Evolutionary conservation across 2,797 vertebrate species (phyloP).

Genomic region (Alcedo quadribrachys): DNA sequence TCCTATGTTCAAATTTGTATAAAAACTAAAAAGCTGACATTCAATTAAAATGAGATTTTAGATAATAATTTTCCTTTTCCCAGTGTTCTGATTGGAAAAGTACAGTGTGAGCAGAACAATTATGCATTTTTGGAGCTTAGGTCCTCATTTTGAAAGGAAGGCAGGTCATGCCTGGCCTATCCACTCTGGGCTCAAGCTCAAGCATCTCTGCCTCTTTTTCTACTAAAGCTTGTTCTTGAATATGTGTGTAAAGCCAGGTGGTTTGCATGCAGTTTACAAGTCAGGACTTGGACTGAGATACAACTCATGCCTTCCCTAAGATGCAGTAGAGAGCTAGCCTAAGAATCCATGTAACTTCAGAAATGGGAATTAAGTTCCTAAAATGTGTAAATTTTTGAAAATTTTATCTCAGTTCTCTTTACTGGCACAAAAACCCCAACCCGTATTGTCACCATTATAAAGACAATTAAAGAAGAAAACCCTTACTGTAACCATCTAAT

Average conservation of each 20-base stretch:
- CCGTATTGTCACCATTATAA: not conserved
- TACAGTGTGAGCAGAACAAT: not conserved
- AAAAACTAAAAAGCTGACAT: not conserved
- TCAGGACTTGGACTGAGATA: not conserved
- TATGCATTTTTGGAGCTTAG: not conserved
- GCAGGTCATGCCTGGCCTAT: not conserved
- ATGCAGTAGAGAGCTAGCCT: not conserved
- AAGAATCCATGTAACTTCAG: not conserved
- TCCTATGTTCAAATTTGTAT: no score
- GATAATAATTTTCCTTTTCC: not conserved
- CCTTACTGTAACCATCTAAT: not conserved
- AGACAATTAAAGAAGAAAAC: not conserved
- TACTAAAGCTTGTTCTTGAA: not conserved
- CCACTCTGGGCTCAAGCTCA: not conserved
- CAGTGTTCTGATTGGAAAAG: not conserved
- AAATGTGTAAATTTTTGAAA: not conserved
- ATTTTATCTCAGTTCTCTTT: not conserved
- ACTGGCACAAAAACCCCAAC: accelerated
- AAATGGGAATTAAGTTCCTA: not conserved
- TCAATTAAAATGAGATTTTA: not conserved
- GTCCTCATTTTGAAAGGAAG: not conserved
- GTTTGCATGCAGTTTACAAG: not conserved
- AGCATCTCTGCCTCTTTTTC: not conserved
- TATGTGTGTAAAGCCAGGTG: not conserved
- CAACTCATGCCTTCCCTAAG: not conserved